Evolutionary conservation across 2,888 invertebrate genomes (phyloP).

Genomic region (Drosophila borealis): DNA sequence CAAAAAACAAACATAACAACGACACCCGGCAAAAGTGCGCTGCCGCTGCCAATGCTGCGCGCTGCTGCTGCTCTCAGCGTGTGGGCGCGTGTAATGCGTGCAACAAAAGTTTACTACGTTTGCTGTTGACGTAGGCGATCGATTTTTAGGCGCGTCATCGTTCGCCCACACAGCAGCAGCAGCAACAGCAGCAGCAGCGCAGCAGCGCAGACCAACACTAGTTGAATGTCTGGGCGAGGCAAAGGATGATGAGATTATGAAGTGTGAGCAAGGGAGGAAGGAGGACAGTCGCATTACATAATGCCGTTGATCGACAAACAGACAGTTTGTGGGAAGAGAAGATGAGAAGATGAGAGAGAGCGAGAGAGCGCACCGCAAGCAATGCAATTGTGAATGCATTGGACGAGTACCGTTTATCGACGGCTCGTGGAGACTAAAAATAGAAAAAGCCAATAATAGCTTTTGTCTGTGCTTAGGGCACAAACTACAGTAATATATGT

Average conservation of each 20-base stretch:
- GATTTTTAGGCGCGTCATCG: slow-evolving; percentile 65
- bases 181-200: slow-evolving; percentile 16
- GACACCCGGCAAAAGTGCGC: slow-evolving; percentile 16
- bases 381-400: not conserved
- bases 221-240: slow-evolving; percentile 63
- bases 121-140: slow-evolving; percentile 76
- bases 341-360: not conserved
- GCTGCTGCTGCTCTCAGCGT: slow-evolving; percentile 11
- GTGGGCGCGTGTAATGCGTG: slow-evolving; percentile 38
- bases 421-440: not conserved
- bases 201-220: slow-evolving; percentile 57
- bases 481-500: no score
- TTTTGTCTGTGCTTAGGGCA: no score
- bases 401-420: not conserved
- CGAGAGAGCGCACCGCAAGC: not conserved
- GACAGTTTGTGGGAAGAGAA: not conserved
- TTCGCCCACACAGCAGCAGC: slow-evolving; percentile 29
- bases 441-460: no score
- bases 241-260: not conserved
- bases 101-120: slow-evolving; percentile 65
- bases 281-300: not conserved
- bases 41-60: not conserved
- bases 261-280: not conserved
- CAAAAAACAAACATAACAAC: slow-evolving; percentile 21
- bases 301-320: not conserved